phyloP scores from a whole-genome alignment of 2,113 vertebrate genomes.

The Delphinus delphis region DNA sequence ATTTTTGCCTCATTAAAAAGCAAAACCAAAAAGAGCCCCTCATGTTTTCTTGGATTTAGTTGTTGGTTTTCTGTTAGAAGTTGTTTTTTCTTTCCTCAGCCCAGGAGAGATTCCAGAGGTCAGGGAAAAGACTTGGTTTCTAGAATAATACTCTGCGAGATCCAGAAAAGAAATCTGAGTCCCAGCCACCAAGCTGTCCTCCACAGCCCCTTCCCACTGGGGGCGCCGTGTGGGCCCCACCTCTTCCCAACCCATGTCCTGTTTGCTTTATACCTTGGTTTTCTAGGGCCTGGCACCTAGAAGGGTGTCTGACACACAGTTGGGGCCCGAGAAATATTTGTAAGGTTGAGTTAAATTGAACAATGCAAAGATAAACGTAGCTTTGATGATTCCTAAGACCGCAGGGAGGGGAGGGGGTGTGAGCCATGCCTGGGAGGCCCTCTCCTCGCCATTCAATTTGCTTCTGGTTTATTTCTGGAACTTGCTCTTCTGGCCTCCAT shows the following conservation, averaged over 20 bases:
- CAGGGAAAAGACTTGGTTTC: neutral
- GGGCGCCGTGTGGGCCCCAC: accelerated
- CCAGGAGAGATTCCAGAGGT: neutral
- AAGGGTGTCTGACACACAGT: neutral
- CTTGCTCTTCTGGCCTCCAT: neutral
- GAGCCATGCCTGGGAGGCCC: too few relatives aligned
- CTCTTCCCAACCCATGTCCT: neutral
- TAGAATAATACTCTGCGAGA: neutral
- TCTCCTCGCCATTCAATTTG: neutral
- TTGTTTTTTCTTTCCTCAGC: neutral
- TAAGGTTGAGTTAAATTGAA: neutral
- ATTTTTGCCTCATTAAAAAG: neutral
- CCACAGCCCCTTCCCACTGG: neutral
- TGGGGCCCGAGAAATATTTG: neutral
- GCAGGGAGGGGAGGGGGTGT: too few relatives aligned
- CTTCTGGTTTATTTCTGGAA: neutral
- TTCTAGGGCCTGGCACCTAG: neutral
- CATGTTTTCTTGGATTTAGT: neutral
- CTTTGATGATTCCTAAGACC: neutral
- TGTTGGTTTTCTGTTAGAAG: neutral
- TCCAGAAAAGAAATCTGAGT: neutral
- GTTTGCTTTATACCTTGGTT: neutral
- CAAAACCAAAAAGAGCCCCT: neutral
- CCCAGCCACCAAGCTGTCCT: neutral
- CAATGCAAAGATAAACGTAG: neutral